A percentile compares a stretch with the other conserved stretches of the same genome.
These are phyloP conservation scores for Chamaedrilus cognettii DNA, from an alignment of 2,888 invertebrate genomes.

Conservation along the genomic window DNA sequence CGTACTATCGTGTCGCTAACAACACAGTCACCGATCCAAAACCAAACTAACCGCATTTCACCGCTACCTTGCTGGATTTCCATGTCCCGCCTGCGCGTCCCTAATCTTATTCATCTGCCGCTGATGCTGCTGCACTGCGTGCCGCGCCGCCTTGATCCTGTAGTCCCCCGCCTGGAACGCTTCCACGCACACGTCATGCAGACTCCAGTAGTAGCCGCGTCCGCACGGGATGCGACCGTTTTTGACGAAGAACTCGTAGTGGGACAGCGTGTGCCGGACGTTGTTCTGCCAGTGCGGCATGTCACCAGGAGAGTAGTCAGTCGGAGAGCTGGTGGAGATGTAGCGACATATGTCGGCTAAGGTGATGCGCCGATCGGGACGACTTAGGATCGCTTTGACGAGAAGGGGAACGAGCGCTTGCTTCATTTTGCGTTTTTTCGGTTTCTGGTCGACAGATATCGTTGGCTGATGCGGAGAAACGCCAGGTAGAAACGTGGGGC, in stretches of 20 bases:
- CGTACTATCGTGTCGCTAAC: too few species aligned
- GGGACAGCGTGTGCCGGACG: conserved; percentile 11
- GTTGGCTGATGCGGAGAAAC: too few species aligned
- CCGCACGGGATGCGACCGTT: neutral
- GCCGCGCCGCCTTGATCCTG: conserved; percentile 10
- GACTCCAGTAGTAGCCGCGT: conserved; percentile 13
- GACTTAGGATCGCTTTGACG: conserved; percentile 2
- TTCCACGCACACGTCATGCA: conserved; percentile 9
- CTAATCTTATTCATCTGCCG: too few species aligned
- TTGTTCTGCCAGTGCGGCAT: conserved; percentile 1
- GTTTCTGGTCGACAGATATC: neutral
- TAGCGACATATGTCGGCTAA: neutral
- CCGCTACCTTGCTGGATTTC: too few species aligned
- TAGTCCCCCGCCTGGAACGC: conserved; percentile 11
- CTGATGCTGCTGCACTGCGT: too few species aligned
- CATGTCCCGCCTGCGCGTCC: too few species aligned
- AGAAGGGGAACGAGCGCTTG: conserved; percentile 1
- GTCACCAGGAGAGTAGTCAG: neutral
- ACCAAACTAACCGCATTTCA: too few species aligned
- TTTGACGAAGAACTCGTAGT: conserved; percentile 14
- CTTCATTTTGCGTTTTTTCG: too few species aligned
- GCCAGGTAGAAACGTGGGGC: too few species aligned
- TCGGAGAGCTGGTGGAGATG: neutral
- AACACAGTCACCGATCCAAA: too few species aligned
- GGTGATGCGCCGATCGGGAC: neutral